Percentiles rank a stretch among this genome's conserved stretches.
phyloP scores from a whole-genome alignment of 2,888 invertebrate species.

The Thecocarcelia acutangulata region DNA sequence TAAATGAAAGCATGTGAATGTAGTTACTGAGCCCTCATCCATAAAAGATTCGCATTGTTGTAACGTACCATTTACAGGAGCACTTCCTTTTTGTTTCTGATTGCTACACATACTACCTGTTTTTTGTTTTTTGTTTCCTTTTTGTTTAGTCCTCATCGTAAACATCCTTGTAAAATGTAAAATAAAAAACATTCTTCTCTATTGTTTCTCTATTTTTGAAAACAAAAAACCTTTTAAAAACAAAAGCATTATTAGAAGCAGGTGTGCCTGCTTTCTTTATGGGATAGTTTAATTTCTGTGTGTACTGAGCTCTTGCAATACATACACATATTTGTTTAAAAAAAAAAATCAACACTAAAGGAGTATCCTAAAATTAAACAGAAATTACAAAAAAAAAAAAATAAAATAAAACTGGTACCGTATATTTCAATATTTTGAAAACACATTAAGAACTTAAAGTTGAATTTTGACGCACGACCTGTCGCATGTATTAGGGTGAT shows the following conservation, averaged over 20 bases:
- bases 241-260: constrained; percentile 15
- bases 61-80: not conserved
- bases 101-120: not conserved
- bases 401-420: too few relatives aligned
- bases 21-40: not conserved
- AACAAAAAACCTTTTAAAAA: not conserved
- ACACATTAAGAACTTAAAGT: too few relatives aligned
- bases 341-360: not conserved
- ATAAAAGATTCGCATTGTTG: constrained; percentile 4
- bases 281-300: constrained; percentile 6
- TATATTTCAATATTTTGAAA: too few relatives aligned
- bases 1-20: constrained; percentile 19
- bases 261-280: constrained; percentile 31
- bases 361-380: too few relatives aligned
- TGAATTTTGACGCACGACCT: too few relatives aligned
- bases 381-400: too few relatives aligned
- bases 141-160: not conserved
- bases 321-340: not conserved
- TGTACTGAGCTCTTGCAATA: too few relatives aligned
- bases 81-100: not conserved
- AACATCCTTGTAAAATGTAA: constrained; percentile 15
- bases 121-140: constrained; percentile 5
- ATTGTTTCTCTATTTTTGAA: constrained; percentile 25
- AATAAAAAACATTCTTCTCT: not conserved
- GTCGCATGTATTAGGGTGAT: too few relatives aligned